Base-by-base conservation (phyloP, 2,888 invertebrate genomes). In the Leptodirus hochenwartii region DNA sequence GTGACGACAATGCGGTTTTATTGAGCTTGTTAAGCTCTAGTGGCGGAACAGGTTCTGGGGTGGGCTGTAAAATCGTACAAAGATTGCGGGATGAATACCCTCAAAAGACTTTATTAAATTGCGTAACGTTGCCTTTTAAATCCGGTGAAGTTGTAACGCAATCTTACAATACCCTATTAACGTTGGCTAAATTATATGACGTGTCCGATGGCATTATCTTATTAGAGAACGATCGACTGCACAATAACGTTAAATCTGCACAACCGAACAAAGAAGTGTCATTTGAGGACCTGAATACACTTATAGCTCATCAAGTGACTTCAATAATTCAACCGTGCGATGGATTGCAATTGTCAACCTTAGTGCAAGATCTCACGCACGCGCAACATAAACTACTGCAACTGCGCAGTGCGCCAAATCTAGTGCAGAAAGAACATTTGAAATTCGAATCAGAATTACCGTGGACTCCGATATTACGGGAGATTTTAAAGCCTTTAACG, bases 21-120 rank as follows among this genome's bases (percentile, higher is more conserved):
- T 39, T 63, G n/a, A 48, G 50, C 31, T 42, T 62, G 9, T 47
- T 59, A 12, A 58, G 62, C 41, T 54, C 59, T 13, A 58, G 60
- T 8, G 65, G 65, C 24, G 64, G 65, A 9, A 64, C 64, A 2
- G 65, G 65, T 11, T 62, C 64, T 8, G 64, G 64, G 4, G 51
- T 62, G 14, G 62, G 62, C 4, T 59, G 60, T 39, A 50, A 42
- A 37, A 44, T 59, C 14, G 45, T 54, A 22, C 57, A 61, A 42
- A 34, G 46, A 25, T 31, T 64, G 4, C 45, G 53, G 2, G 48
- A 59, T 25, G 53, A 57, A 34, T 62, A 55, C 38, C 50, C 58
- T 3, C 54, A 53, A n/a, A 61, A 60, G 42, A 47, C 43, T 20
- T 50, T 62, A 9, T 37, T 57, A 5, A 51, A 49, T 32, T 45